Evolutionary conservation across 2,888 invertebrate species (phyloP).

Genomic region (Drosophila monieri): DNA sequence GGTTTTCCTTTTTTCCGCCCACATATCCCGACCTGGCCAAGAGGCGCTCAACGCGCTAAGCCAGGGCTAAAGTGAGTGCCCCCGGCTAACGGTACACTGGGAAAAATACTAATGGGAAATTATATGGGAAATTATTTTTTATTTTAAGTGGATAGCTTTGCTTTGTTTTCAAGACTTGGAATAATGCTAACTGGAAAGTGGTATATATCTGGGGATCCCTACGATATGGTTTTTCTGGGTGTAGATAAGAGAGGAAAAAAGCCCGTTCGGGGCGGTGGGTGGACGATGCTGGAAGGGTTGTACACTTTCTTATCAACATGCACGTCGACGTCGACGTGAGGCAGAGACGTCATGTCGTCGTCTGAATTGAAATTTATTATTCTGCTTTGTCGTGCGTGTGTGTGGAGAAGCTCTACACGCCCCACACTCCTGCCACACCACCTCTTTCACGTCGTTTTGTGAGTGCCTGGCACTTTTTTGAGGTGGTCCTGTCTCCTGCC

Average conservation of each 20-base stretch:
- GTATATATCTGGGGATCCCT: no score
- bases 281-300: slow-evolving; percentile 31
- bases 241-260: neutral
- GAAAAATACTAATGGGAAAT: neutral
- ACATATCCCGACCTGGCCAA: slow-evolving; percentile 42
- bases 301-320: slow-evolving; percentile 69
- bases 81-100: slow-evolving; percentile 7
- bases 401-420: slow-evolving; percentile 6
- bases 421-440: neutral
- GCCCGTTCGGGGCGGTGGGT: neutral
- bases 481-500: slow-evolving; percentile 13
- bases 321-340: slow-evolving; percentile 48
- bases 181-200: no score
- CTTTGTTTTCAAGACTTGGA: neutral
- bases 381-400: slow-evolving; percentile 77
- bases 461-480: slow-evolving; percentile 61
- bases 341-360: slow-evolving; percentile 64
- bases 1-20: slow-evolving; percentile 11
- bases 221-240: neutral
- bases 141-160: neutral
- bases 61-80: slow-evolving; percentile 36
- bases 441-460: slow-evolving; percentile 21
- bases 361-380: slow-evolving; percentile 79
- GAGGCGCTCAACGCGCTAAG: slow-evolving; percentile 24
- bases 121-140: no score